phyloP scores from a whole-genome alignment of 92 coral and sea anemone genomes.

The Metridium senile region DNA sequence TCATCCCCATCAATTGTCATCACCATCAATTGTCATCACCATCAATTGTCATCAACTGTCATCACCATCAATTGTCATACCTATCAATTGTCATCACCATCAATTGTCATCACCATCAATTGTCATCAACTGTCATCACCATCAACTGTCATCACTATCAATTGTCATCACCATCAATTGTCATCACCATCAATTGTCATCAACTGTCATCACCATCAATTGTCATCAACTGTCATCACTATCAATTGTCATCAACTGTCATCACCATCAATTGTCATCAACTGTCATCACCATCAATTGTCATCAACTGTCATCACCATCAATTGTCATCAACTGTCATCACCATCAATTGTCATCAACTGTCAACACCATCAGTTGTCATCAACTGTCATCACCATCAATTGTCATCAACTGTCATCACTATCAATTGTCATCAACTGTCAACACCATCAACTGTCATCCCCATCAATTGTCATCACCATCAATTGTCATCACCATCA shows the following conservation, averaged over 20 bases:
- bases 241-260: not conserved
- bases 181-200: not conserved
- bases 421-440: not conserved
- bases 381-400: no score
- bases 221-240: no score
- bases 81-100: slow-evolving; percentile 2
- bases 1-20: slow-evolving; percentile 42
- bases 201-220: slow-evolving; percentile 35
- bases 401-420: no score
- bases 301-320: slow-evolving; percentile 2
- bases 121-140: not conserved
- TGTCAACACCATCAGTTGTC: slow-evolving; percentile 42
- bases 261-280: not conserved
- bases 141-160: no score
- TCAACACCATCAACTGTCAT: not conserved
- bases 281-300: slow-evolving; percentile 37
- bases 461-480: slow-evolving; percentile 44
- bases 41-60: not conserved
- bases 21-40: not conserved
- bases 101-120: not conserved
- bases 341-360: not conserved
- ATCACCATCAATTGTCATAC: slow-evolving; percentile 51
- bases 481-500: not conserved
- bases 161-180: not conserved
- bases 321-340: not conserved